Evolutionary conservation across 2,797 vertebrate species (phyloP), one percentile per base, ranked within the genome.

Genomic region (Momotus momota): DNA sequence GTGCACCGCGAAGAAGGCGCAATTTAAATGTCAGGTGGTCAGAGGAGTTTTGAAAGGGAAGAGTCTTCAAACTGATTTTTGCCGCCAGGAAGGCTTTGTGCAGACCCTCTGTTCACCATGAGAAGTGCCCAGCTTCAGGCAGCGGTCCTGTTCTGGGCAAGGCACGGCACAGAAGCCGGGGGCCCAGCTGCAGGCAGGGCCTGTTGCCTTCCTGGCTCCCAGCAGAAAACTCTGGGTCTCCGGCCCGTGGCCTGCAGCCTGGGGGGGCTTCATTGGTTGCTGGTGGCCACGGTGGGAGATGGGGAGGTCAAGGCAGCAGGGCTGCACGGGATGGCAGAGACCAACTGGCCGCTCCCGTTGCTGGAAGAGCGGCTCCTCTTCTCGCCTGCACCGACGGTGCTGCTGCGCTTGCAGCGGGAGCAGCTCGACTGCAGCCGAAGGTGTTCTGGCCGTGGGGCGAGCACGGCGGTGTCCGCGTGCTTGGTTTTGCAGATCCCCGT

Each of bases 321-420:
- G 43, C 64, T 43, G 49, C 12, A 26, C 0, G 2, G 69, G 51
- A 2, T 4, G 9, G 79, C 62, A 61, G 49, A 75, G 64, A 25
- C 82, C 5, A 0, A 0, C 41, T 45, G 35, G 8, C 35, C 35
- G 75, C 31, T 85, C 46, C 58, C 58, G 23, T 1, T 4, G 72
- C 60, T 60, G 75, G 72, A 66, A 33, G 51, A 88, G 70, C 62
- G 18, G 65, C 66, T 73, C 2, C 84, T 29, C 10, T 6, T 4
- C 72, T 65, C 20, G 1, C 2, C 33, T 0, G 27, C 29, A 7
- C 75, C 18, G 6, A 2, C 0, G 0, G 0, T 2, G 54, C 54
- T 26, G 77, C 88, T 16, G 67, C 35, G 35, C 35, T 35, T 35
- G 35, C 35, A 35, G 35, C 2, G 0, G 8, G 40, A n/a, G 88